Conservation (phyloP, 2,797 vertebrate genomes). For the Ceyx erithaca region DNA sequence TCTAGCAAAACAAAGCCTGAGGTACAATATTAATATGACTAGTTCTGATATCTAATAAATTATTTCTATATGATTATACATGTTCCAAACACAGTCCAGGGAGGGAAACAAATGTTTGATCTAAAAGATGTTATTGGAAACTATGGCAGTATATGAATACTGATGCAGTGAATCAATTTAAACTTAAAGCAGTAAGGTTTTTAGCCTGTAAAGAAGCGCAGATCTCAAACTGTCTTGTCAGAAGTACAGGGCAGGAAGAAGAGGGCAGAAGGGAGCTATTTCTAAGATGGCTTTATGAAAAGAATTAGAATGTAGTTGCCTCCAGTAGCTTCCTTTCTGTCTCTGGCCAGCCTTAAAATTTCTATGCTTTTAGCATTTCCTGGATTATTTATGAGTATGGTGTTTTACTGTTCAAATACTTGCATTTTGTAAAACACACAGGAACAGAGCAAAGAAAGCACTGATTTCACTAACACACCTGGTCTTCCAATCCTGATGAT, state of each 20-base stretch:
- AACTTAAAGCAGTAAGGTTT: background rate
- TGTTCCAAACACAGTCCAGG: background rate
- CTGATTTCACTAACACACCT: fast-evolving
- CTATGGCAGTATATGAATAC: background rate
- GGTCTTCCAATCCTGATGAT: background rate
- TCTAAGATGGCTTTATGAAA: background rate
- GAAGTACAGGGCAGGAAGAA: background rate
- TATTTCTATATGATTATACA: background rate
- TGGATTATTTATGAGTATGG: background rate
- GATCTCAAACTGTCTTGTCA: background rate
- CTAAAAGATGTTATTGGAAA: background rate
- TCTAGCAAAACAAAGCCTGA: background rate
- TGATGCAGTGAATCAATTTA: background rate
- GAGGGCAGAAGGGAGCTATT: background rate
- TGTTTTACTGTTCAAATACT: background rate
- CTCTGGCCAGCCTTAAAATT: background rate
- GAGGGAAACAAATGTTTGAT: background rate
- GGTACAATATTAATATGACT: background rate
- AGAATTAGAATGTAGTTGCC: background rate
- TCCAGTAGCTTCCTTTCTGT: background rate
- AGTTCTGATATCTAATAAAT: background rate
- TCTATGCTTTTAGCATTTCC: background rate
- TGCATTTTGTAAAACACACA: background rate
- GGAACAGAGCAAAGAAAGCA: background rate
- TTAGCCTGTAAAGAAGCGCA: background rate